phyloP scores from a whole-genome alignment of 2,797 vertebrate genomes.

The Mustela erminea region DNA sequence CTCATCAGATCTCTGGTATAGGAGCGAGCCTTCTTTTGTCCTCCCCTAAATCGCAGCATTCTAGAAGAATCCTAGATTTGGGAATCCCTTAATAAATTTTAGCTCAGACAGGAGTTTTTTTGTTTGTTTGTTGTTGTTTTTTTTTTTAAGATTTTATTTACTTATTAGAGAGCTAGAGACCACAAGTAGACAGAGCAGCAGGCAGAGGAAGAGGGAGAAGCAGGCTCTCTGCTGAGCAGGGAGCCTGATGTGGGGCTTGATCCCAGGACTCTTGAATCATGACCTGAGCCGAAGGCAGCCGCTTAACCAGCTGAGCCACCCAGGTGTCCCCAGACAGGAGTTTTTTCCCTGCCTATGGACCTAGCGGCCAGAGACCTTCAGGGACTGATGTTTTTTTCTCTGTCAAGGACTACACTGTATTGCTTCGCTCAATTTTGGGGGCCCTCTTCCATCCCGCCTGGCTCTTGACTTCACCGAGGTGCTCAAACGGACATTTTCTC shows the following conservation, averaged over 20 bases:
- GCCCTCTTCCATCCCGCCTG: neutral
- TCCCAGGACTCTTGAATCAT: too few relatives aligned
- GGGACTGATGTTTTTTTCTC: neutral
- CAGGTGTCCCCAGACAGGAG: neutral
- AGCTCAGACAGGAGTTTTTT: neutral
- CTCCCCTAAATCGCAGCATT: neutral
- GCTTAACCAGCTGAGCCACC: too few relatives aligned
- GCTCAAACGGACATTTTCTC: neutral
- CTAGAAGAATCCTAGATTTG: conserved; percentile 18
- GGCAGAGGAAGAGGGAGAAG: too few relatives aligned
- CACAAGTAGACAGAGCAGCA: too few relatives aligned
- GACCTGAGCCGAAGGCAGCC: too few relatives aligned
- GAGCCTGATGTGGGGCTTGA: too few relatives aligned
- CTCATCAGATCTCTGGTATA: neutral
- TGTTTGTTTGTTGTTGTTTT: too few relatives aligned
- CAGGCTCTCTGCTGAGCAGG: too few relatives aligned
- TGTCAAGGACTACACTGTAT: neutral
- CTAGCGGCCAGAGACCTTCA: neutral
- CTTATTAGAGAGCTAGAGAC: too few relatives aligned
- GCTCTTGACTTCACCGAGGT: neutral
- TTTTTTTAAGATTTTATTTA: too few relatives aligned
- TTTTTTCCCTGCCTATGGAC: neutral
- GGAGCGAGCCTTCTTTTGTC: neutral
- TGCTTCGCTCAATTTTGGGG: neutral
- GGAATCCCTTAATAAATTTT: conserved; percentile 25